These are phyloP conservation scores for Vespertilio murinus DNA, from an alignment of 2,797 vertebrate species.

Conservation along the genomic window DNA sequence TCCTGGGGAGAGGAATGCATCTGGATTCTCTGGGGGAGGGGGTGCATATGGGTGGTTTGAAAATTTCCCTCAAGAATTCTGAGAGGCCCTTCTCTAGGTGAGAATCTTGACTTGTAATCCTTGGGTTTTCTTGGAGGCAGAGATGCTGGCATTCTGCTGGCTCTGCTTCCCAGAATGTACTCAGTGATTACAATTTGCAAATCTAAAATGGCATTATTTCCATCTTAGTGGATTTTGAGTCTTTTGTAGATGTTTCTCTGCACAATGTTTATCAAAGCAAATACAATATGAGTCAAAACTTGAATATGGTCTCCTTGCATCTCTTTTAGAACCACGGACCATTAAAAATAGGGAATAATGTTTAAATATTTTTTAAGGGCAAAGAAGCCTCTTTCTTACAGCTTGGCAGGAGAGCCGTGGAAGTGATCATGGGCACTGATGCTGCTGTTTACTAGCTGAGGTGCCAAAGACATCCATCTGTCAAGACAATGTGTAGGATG, in stretches of 20 bases:
- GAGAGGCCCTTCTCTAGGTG: background rate
- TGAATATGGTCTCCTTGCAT: slow-evolving; percentile 5
- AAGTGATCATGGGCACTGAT: background rate
- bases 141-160: background rate
- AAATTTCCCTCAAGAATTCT: background rate
- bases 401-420: slow-evolving; percentile 8
- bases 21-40: background rate
- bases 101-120: background rate
- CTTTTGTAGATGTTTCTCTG: background rate
- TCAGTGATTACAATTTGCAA: background rate
- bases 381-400: slow-evolving; percentile 19
- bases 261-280: background rate
- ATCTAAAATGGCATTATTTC: background rate
- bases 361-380: background rate
- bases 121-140: background rate
- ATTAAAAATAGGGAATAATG: background rate
- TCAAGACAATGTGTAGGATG: slow-evolving; percentile 61
- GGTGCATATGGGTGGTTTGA: background rate
- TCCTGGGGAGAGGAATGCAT: background rate
- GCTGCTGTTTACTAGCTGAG: slow-evolving; percentile 43
- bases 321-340: slow-evolving; percentile 38
- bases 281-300: background rate
- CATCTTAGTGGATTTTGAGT: background rate
- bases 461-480: slow-evolving; percentile 59
- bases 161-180: background rate